phyloP scores from a whole-genome alignment of 2,113 vertebrate species.

The Fukomys damarensis region DNA sequence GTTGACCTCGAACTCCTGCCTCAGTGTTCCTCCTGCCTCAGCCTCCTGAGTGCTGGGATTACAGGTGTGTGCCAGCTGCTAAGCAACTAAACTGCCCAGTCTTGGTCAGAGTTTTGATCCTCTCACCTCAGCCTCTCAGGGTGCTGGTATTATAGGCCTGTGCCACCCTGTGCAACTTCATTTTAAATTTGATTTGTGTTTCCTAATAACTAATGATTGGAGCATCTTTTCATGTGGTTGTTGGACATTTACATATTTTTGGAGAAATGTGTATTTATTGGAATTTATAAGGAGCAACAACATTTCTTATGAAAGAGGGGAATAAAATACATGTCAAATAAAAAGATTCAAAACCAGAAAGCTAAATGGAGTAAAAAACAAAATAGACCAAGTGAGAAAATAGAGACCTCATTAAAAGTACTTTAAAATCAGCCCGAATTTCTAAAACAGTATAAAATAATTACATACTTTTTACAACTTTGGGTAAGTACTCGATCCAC shows the following conservation, averaged over 20 bases:
- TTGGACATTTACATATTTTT: not conserved
- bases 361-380: not conserved
- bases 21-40: too few relatives aligned
- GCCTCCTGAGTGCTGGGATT: not conserved
- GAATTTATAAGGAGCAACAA: not conserved
- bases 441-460: not conserved
- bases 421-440: not conserved
- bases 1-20: too few relatives aligned
- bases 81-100: not conserved
- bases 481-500: conserved; percentile 67
- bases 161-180: not conserved
- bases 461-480: conserved; percentile 64
- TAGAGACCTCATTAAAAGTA: not conserved
- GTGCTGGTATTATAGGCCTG: not conserved
- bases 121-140: not conserved
- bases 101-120: not conserved
- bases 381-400: not conserved
- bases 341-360: conserved; percentile 6
- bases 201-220: not conserved
- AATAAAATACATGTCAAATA: conserved; percentile 12
- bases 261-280: not conserved
- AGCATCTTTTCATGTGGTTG: not conserved
- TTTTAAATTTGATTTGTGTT: not conserved
- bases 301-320: not conserved
- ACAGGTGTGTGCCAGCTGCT: not conserved